Evolutionary conservation across 2,113 vertebrate species (phyloP).

Genomic region (Pteruthius melanotis): DNA sequence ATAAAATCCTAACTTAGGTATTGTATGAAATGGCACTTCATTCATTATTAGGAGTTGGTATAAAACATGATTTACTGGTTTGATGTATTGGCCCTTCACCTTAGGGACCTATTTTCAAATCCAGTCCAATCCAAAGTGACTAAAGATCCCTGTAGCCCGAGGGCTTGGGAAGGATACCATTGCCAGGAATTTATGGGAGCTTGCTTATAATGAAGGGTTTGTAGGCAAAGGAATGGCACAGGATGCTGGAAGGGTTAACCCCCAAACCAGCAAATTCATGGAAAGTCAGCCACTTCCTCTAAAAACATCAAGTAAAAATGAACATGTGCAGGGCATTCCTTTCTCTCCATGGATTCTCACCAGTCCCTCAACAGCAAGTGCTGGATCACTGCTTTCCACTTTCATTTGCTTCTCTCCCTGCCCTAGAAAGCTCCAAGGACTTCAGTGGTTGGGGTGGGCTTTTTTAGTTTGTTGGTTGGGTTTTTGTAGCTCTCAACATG

Average conservation of each 20-base stretch:
- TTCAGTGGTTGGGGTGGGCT: accelerated
- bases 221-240: neutral
- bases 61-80: slow-evolving; percentile 70
- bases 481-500: neutral
- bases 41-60: slow-evolving; percentile 83
- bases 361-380: accelerated
- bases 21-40: slow-evolving; percentile 93
- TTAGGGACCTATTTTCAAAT: slow-evolving; percentile 67
- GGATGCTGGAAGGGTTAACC: neutral
- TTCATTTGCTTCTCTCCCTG: neutral
- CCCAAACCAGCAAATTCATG: neutral
- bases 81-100: slow-evolving; percentile 73
- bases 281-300: neutral
- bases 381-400: neutral
- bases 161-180: slow-evolving; percentile 23
- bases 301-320: neutral
- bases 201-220: neutral
- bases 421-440: neutral
- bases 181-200: slow-evolving; percentile 11
- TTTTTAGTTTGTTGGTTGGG: neutral
- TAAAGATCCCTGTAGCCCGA: slow-evolving; percentile 43
- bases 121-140: slow-evolving; percentile 66
- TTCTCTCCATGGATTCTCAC: neutral
- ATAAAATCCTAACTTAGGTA: slow-evolving; percentile 91
- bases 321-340: neutral